These are phyloP conservation scores for Drosophila testacea DNA, from an alignment of 2,888 invertebrate species.

Conservation along the genomic window DNA sequence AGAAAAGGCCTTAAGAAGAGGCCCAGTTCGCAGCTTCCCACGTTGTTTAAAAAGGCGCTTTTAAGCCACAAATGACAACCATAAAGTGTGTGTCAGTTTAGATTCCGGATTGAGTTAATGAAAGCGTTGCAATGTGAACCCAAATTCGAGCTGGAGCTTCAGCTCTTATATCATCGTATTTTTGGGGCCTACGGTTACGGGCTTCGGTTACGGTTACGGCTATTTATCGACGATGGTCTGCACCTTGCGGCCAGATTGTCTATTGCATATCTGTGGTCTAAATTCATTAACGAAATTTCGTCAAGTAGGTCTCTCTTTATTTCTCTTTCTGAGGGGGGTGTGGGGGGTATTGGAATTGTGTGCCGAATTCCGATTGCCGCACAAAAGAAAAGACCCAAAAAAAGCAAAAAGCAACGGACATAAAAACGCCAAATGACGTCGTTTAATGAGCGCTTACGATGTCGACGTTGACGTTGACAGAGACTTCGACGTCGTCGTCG, in stretches of 20 bases:
- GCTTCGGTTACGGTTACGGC: conserved; percentile 22
- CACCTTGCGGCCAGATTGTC: conserved; percentile 27
- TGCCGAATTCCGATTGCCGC: conserved; percentile 37
- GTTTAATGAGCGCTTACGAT: conserved; percentile 67
- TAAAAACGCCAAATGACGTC: conserved; percentile 63
- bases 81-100: conserved; percentile 35
- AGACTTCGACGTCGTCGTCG: background rate
- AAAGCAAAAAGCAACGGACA: conserved; percentile 18
- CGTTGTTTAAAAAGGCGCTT: conserved; percentile 33
- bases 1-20: conserved; percentile 12
- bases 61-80: conserved; percentile 41
- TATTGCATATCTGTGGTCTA: conserved; percentile 62
- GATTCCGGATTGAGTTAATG: conserved; percentile 67
- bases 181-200: conserved; percentile 3
- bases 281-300: conserved; percentile 82
- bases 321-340: background rate
- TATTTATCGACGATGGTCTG: conserved; percentile 23
- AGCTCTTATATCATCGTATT: conserved; percentile 62
- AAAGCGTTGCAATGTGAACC: conserved; percentile 39
- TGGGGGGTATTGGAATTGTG: conserved; percentile 44
- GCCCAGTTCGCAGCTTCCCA: conserved; percentile 42
- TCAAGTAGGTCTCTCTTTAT: conserved; percentile 55
- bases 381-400: conserved; percentile 30
- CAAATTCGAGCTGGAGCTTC: background rate
- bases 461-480: conserved; percentile 4